Percentiles rank a stretch among this genome's conserved stretches.
Conservation (phyloP, 2,797 vertebrate species). For the Sebastes hubbsi region DNA sequence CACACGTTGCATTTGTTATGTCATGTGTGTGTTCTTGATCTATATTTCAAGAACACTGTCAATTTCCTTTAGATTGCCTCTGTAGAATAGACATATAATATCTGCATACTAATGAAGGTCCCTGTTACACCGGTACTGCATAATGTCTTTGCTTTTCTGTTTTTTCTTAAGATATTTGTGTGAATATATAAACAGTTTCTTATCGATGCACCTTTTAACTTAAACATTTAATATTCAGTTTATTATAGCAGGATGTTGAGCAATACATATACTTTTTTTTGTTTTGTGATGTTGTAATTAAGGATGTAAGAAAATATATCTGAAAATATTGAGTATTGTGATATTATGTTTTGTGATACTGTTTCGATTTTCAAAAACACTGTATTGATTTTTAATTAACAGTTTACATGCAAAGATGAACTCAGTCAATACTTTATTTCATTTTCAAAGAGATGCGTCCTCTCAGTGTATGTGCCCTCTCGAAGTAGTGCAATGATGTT, state of each 20-base stretch:
- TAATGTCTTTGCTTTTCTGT: background rate
- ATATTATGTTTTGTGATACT: too few relatives aligned
- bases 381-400: too few relatives aligned
- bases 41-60: background rate
- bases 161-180: background rate
- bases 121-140: background rate
- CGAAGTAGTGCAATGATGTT: too few relatives aligned
- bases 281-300: background rate
- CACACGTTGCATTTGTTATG: background rate
- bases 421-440: too few relatives aligned
- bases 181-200: background rate
- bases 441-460: too few relatives aligned
- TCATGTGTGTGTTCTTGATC: background rate
- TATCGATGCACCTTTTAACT: background rate
- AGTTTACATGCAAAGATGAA: too few relatives aligned
- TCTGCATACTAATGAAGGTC: slow-evolving; percentile 27
- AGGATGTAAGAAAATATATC: too few relatives aligned
- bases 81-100: slow-evolving; percentile 5
- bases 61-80: background rate
- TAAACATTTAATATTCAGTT: background rate
- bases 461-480: too few relatives aligned
- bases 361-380: too few relatives aligned
- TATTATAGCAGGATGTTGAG: background rate
- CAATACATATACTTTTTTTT: background rate
- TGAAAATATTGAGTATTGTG: too few relatives aligned